Evolutionary conservation across 1,140 invertebrate species (phyloP).

Genomic region (Drosophila busckii): DNA sequence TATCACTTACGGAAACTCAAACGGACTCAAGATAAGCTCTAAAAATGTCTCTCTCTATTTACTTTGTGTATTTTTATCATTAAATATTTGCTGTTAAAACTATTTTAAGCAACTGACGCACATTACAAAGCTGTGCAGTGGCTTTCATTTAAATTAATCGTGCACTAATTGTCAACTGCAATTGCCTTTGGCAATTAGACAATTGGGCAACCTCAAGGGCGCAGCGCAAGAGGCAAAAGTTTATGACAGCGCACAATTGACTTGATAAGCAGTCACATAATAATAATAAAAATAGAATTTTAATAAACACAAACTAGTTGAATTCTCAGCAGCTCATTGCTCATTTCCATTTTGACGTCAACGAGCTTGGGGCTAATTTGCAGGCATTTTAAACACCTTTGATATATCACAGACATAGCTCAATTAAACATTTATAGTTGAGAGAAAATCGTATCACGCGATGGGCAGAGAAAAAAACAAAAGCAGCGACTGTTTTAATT

Average conservation of each 20-base stretch:
- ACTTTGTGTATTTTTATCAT: slow-evolving; percentile 17
- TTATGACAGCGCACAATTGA: slow-evolving; percentile 23
- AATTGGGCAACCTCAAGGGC: too few relatives aligned
- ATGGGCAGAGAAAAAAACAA: slow-evolving; percentile 18
- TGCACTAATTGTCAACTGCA: slow-evolving; percentile 8
- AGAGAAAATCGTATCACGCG: background rate
- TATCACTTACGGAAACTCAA: slow-evolving; percentile 27
- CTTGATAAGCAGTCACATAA: slow-evolving; percentile 19
- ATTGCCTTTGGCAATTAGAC: slow-evolving; percentile 6
- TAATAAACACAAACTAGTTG: slow-evolving; percentile 28
- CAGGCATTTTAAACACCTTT: slow-evolving; percentile 9
- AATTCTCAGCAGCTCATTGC: slow-evolving; percentile 8
- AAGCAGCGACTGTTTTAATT: background rate
- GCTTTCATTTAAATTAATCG: slow-evolving; percentile 5
- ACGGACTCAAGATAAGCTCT: slow-evolving; percentile 20
- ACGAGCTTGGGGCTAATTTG: too few relatives aligned
- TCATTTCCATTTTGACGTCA: slow-evolving; percentile 36
- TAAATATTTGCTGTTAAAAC: slow-evolving; percentile 17
- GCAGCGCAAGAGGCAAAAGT: too few relatives aligned
- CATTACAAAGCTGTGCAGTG: background rate
- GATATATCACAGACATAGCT: slow-evolving; percentile 1
- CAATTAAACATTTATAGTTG: slow-evolving; percentile 1
- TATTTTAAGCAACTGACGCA: slow-evolving; percentile 20
- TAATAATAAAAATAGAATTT: background rate
- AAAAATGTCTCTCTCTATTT: slow-evolving; percentile 1